Conservation (phyloP, 2,888 invertebrate species). For the Xanthorhoe spadicearia region DNA sequence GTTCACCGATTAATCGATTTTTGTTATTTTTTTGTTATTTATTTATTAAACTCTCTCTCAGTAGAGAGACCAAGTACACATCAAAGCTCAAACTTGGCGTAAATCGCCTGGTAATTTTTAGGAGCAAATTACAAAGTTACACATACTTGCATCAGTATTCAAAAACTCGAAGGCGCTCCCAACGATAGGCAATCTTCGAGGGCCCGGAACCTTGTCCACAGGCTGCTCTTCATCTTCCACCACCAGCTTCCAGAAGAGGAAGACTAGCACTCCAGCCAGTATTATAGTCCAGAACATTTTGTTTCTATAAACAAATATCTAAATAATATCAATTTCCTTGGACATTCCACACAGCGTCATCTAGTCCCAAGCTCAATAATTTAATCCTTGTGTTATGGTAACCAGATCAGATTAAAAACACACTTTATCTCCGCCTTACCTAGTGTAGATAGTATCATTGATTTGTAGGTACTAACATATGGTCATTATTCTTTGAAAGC, state of each 20-base stretch:
- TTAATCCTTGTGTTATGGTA: too few species aligned
- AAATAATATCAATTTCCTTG: too few species aligned
- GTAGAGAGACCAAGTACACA: too few species aligned
- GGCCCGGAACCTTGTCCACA: constrained; percentile 61
- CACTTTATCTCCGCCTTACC: too few species aligned
- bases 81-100: too few species aligned
- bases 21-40: too few species aligned
- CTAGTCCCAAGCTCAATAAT: too few species aligned
- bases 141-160: constrained; percentile 48
- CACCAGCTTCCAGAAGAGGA: constrained; percentile 48
- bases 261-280: constrained; percentile 30
- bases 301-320: constrained; percentile 8
- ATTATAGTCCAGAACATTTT: constrained; percentile 43
- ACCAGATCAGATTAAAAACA: too few species aligned
- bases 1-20: too few species aligned
- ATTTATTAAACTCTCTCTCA: too few species aligned
- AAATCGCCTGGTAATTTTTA: not conserved
- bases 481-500: not conserved
- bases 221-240: constrained; percentile 51
- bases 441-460: not conserved
- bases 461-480: not conserved
- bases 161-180: constrained; percentile 53
- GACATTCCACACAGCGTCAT: too few species aligned
- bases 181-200: constrained; percentile 54
- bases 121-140: not conserved